These are phyloP conservation scores for Probosciger aterrimus DNA, from an alignment of 2,113 vertebrate genomes.

Conservation along the genomic window DNA sequence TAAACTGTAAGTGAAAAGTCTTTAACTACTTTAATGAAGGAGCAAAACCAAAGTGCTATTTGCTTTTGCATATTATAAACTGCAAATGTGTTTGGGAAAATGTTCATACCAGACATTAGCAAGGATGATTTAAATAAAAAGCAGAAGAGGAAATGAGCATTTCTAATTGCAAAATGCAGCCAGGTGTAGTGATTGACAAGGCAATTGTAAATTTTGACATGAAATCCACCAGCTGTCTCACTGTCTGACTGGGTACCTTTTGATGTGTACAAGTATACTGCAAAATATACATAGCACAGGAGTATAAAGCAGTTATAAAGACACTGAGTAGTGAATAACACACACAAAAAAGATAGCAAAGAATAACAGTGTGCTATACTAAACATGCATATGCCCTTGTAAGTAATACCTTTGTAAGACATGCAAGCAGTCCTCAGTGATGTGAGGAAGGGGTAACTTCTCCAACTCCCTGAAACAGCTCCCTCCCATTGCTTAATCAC, in stretches of 20 bases:
- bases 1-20: background rate
- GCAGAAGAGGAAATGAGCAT: background rate
- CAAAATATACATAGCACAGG: background rate
- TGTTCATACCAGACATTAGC: background rate
- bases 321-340: background rate
- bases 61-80: background rate
- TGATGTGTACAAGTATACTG: background rate
- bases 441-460: accelerated
- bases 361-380: background rate
- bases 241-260: background rate
- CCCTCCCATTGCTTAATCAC: background rate
- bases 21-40: background rate
- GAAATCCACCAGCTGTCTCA: background rate
- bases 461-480: background rate
- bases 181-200: background rate
- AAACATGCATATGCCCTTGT: background rate
- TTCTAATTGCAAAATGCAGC: background rate
- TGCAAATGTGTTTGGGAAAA: background rate
- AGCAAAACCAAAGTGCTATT: background rate
- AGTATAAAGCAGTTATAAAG: background rate
- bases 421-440: background rate
- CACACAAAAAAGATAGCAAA: background rate
- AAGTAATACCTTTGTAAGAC: background rate
- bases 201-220: background rate
- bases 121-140: background rate